phyloP scores from a whole-genome alignment of 2,113 vertebrate species.

The Urocitellus parryii region DNA sequence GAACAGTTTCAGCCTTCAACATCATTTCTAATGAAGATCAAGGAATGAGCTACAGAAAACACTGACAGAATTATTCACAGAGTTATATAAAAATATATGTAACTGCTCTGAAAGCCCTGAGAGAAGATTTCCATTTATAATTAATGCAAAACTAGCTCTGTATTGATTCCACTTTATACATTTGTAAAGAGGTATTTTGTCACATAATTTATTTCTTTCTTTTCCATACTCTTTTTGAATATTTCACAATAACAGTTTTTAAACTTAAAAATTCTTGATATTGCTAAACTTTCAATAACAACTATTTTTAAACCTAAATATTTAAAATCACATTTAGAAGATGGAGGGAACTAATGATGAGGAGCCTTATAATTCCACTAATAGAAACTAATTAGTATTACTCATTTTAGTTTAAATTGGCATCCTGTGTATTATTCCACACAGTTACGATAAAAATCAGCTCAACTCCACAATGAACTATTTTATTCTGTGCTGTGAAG shows the following conservation, averaged over 20 bases:
- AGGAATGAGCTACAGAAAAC: neutral
- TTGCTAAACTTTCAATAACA: conserved; percentile 45
- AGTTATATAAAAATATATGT: neutral
- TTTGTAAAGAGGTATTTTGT: conserved; percentile 46
- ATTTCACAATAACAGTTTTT: conserved; percentile 49
- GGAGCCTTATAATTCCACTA: conserved; percentile 53
- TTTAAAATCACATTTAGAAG: conserved; percentile 57
- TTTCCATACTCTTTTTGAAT: conserved; percentile 26
- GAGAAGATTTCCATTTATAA: conserved; percentile 20
- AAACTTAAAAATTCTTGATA: conserved; percentile 22
- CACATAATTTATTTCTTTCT: conserved; percentile 5
- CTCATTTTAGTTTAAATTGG: conserved; percentile 65
- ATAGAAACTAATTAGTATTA: conserved; percentile 66
- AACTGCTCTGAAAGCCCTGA: conserved; percentile 12
- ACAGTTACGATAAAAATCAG: conserved; percentile 69
- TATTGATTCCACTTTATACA: neutral
- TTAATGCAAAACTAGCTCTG: conserved; percentile 18
- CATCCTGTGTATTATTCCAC: conserved; percentile 47
- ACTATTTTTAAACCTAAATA: conserved; percentile 56
- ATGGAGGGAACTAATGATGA: conserved; percentile 27
- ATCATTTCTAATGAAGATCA: conserved; percentile 10
- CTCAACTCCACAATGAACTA: conserved; percentile 40
- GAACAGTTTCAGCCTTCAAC: neutral
- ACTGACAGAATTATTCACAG: neutral
- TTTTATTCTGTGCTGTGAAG: conserved; percentile 64